A percentile compares a stretch with the other conserved stretches of the same genome.
These are phyloP conservation scores for Papilio glaucus DNA, from an alignment of 1,140 invertebrate species.

Conservation along the genomic window DNA sequence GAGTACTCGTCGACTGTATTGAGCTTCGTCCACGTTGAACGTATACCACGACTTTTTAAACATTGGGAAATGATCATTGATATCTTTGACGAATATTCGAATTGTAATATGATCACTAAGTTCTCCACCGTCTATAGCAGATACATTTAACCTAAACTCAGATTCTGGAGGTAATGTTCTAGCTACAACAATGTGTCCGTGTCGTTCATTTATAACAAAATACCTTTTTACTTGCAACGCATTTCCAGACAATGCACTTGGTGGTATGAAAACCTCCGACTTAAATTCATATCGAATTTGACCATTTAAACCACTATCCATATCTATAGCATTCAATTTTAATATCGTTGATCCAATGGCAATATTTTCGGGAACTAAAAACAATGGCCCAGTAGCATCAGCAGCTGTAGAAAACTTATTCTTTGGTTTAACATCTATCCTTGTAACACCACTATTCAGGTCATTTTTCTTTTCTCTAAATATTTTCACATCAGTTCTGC, in stretches of 20 bases:
- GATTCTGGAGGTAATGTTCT: conserved; percentile 89
- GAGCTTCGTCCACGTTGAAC: conserved; percentile 92
- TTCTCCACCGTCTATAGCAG: conserved; percentile 90
- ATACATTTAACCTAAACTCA: conserved; percentile 90
- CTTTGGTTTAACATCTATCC: conserved; percentile 75
- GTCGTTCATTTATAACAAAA: conserved; percentile 89
- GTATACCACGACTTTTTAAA: conserved; percentile 93
- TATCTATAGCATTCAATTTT: conserved; percentile 91
- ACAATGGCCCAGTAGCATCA: conserved; percentile 81
- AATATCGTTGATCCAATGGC: conserved; percentile 89
- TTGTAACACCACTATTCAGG: conserved; percentile 57
- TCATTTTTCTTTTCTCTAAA: conserved; percentile 74
- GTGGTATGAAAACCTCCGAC: conserved; percentile 86
- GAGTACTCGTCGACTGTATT: conserved; percentile 87
- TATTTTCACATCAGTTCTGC: conserved; percentile 75
- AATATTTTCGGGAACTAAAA: conserved; percentile 91
- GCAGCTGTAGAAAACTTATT: conserved; percentile 81
- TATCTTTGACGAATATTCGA: conserved; percentile 88
- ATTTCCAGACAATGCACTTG: conserved; percentile 70
- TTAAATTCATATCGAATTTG: conserved; percentile 90
- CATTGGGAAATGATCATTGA: conserved; percentile 93
- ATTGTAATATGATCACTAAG: conserved; percentile 88
- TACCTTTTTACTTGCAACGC: conserved; percentile 84
- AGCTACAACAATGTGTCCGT: conserved; percentile 90
- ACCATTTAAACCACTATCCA: conserved; percentile 90